Evolutionary conservation across 1,140 invertebrate species (phyloP).

Genomic region (Magallana angulata): DNA sequence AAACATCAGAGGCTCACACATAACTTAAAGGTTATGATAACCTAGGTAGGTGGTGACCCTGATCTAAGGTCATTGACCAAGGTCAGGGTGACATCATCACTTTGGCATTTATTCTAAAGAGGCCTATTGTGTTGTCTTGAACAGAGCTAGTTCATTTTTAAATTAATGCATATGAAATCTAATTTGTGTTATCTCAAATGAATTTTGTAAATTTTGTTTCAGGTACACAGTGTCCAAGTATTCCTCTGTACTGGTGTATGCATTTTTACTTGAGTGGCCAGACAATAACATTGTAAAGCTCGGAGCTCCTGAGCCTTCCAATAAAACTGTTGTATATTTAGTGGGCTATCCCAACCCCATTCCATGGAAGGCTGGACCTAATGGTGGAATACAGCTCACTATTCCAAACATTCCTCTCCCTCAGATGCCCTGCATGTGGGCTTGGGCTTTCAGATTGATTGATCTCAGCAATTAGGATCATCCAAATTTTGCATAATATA

Average conservation of each 20-base stretch:
- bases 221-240: slow-evolving; percentile 54
- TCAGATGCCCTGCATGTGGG: slow-evolving; percentile 65
- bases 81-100: no score
- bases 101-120: no score
- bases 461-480: background rate
- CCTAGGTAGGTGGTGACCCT: no score
- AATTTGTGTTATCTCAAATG: no score
- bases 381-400: slow-evolving; percentile 57
- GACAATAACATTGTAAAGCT: slow-evolving; percentile 47
- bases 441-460: slow-evolving; percentile 64
- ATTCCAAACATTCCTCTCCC: slow-evolving; percentile 63
- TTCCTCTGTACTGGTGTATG: slow-evolving; percentile 46
- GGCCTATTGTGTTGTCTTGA: no score
- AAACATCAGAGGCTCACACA: no score
- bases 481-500: no score
- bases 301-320: slow-evolving; percentile 33
- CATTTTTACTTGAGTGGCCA: slow-evolving; percentile 58
- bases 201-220: background rate
- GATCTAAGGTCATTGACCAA: no score
- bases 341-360: slow-evolving; percentile 45
- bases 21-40: no score
- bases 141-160: no score
- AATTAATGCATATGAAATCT: no score
- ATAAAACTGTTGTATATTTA: slow-evolving; percentile 46
- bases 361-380: slow-evolving; percentile 23